Evolutionary conservation across 2,113 vertebrate species (phyloP).

Genomic region (Petroica traversi): DNA sequence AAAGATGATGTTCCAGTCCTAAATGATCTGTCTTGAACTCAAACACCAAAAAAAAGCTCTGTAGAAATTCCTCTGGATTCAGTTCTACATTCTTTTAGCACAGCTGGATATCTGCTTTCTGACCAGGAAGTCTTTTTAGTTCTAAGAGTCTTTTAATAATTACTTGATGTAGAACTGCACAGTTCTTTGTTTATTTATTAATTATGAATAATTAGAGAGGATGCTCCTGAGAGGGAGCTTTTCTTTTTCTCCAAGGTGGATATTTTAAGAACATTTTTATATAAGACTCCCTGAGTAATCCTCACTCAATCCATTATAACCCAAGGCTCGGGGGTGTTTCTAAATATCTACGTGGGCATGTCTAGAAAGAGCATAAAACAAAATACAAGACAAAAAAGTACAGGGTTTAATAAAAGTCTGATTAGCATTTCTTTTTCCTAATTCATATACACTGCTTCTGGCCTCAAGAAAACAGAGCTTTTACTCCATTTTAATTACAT

Average conservation of each 20-base stretch:
- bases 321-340: background rate
- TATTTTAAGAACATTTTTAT: slow-evolving; percentile 7
- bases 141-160: slow-evolving; percentile 51
- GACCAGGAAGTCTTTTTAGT: slow-evolving; percentile 45
- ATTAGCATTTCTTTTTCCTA: background rate
- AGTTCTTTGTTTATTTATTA: slow-evolving; percentile 60
- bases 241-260: background rate
- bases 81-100: slow-evolving; percentile 21
- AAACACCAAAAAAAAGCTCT: background rate
- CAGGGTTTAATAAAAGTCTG: background rate
- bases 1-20: background rate
- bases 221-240: background rate
- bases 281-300: background rate
- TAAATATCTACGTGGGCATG: background rate
- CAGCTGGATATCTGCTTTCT: slow-evolving; percentile 48
- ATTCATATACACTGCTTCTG: background rate
- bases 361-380: background rate
- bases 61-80: background rate
- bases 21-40: background rate
- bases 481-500: background rate
- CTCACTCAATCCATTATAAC: background rate
- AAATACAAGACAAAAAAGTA: background rate
- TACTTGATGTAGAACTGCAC: slow-evolving; percentile 12
- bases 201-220: slow-evolving; percentile 56
- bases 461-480: background rate